Conservation (phyloP, 2,113 vertebrate species). For the Seriola quinqueradiata region DNA sequence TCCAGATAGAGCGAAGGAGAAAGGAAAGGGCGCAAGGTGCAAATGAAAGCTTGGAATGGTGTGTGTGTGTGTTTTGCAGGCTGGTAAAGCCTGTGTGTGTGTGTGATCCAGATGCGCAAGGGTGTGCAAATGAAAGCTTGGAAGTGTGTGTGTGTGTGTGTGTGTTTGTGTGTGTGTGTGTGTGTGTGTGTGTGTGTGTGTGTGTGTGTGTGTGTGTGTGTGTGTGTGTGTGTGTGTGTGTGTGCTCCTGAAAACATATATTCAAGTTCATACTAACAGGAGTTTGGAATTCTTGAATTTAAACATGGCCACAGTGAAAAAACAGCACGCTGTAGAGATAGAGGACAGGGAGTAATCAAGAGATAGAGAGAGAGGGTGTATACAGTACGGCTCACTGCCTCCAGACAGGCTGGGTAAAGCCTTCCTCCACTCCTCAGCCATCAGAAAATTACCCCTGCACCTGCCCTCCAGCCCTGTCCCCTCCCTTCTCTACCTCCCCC, state of each 20-base stretch:
- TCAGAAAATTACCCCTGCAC: conserved; percentile 69
- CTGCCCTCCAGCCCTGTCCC: conserved; percentile 60
- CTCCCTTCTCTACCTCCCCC: conserved; percentile 5
- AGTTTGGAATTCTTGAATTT: no score
- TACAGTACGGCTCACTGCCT: conserved; percentile 60
- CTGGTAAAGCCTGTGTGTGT: no score
- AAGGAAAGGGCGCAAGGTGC: conserved; percentile 52
- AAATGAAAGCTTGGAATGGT: conserved; percentile 53
- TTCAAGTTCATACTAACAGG: conserved; percentile 25
- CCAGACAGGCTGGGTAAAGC: conserved; percentile 51
- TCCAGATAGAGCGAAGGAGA: conserved; percentile 51
- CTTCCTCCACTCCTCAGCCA: conserved; percentile 61
- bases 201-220: neutral
- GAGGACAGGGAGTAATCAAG: conserved; percentile 32
- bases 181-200: neutral
- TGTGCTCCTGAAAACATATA: conserved; percentile 14
- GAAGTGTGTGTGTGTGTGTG: conserved; percentile 4
- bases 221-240: neutral
- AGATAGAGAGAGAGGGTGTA: conserved; percentile 26
- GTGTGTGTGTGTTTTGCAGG: conserved; percentile 3
- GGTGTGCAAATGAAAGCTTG: conserved; percentile 49
- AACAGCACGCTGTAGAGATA: neutral
- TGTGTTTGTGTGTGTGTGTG: conserved; percentile 12
- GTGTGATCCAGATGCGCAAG: conserved; percentile 29
- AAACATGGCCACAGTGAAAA: conserved; percentile 12